These are phyloP conservation scores for Lamellibrachia satsuma DNA, from an alignment of 2,888 invertebrate genomes.

Conservation along the genomic window DNA sequence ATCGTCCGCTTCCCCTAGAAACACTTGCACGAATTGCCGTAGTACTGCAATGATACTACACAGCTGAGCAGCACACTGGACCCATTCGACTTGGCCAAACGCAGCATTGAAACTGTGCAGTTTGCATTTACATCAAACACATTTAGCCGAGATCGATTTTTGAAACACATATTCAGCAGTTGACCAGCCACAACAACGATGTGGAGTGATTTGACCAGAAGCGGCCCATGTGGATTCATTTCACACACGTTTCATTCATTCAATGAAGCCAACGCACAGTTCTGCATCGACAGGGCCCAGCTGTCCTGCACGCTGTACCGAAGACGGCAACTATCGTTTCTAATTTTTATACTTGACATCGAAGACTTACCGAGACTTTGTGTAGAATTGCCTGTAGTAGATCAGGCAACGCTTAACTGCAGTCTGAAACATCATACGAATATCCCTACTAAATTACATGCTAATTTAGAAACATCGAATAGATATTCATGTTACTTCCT, in stretches of 20 bases:
- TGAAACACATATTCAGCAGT: too few relatives aligned
- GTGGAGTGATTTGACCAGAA: too few relatives aligned
- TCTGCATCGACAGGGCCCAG: neutral
- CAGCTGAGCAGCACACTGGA: neutral
- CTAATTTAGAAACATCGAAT: neutral
- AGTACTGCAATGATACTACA: neutral
- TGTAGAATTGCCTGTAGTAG: neutral
- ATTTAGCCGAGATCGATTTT: neutral
- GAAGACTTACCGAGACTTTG: neutral
- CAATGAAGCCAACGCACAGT: neutral
- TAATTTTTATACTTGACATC: neutral
- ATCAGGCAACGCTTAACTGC: neutral
- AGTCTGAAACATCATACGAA: neutral
- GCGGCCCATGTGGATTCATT: too few relatives aligned
- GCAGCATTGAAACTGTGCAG: neutral
- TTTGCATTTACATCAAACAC: neutral
- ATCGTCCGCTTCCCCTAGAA: too few relatives aligned
- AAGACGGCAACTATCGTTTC: neutral
- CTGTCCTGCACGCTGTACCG: neutral
- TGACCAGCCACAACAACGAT: too few relatives aligned
- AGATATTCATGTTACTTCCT: neutral
- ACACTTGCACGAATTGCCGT: too few relatives aligned
- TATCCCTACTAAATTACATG: neutral
- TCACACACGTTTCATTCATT: neutral
- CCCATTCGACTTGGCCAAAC: neutral